Evolutionary conservation across 2,797 vertebrate species (phyloP).

Genomic region (Syndactyla subalaris): DNA sequence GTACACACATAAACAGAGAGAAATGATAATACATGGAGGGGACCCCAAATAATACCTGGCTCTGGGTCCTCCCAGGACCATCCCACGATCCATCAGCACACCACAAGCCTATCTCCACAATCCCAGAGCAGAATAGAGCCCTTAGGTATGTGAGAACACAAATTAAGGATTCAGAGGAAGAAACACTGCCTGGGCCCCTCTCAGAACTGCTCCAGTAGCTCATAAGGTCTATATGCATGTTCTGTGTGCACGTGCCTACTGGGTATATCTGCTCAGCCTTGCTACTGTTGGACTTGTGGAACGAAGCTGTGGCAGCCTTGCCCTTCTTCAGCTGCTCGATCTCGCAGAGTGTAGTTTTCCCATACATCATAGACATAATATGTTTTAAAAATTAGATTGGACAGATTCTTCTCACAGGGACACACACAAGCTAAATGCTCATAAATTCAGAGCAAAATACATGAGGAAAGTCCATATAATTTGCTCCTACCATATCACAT

Average conservation of each 20-base stretch:
- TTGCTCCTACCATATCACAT: background rate
- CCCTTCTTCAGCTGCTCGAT: background rate
- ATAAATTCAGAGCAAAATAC: background rate
- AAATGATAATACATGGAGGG: background rate
- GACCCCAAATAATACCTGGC: background rate
- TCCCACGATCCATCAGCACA: background rate
- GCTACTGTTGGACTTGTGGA: background rate
- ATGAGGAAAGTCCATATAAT: background rate
- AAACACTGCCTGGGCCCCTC: background rate
- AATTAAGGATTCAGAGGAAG: background rate
- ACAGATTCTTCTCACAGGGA: background rate
- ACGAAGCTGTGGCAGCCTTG: background rate
- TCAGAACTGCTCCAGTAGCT: background rate
- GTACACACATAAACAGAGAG: background rate
- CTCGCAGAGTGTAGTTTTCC: background rate
- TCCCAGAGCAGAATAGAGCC: background rate
- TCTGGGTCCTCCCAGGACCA: background rate
- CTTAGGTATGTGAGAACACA: background rate
- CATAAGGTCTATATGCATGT: background rate
- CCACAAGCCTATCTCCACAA: accelerated
- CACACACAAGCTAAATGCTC: background rate
- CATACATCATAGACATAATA: background rate
- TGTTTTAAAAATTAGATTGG: background rate
- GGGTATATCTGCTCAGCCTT: background rate
- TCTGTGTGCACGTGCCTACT: background rate